phyloP scores from a whole-genome alignment of 2,888 invertebrate species.

The Nysson spinosus region DNA sequence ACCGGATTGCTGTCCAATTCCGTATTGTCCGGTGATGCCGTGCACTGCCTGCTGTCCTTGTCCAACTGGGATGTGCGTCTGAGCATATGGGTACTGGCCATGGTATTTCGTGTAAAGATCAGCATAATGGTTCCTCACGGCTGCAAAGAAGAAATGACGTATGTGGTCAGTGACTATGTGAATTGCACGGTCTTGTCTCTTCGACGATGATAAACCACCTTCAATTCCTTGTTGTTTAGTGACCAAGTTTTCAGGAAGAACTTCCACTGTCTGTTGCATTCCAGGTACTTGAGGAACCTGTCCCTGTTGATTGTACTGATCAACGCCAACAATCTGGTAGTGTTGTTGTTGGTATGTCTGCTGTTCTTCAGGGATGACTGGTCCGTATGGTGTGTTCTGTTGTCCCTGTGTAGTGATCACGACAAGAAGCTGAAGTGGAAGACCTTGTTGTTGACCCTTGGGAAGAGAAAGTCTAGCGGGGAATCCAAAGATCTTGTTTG shows the following conservation, averaged over 20 bases:
- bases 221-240: slow-evolving; percentile 19
- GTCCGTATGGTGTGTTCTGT: slow-evolving; percentile 77
- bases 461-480: slow-evolving; percentile 83
- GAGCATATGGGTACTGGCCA: slow-evolving; percentile 37
- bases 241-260: slow-evolving; percentile 60
- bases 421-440: slow-evolving; percentile 82
- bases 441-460: slow-evolving; percentile 82
- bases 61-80: slow-evolving; percentile 42
- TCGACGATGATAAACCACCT: slow-evolving; percentile 1
- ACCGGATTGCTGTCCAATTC: slow-evolving; percentile 16
- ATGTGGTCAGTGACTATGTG: not conserved
- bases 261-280: slow-evolving; percentile 61
- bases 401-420: slow-evolving; percentile 80
- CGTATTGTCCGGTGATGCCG: slow-evolving; percentile 18
- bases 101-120: slow-evolving; percentile 39
- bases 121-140: slow-evolving; percentile 32
- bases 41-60: slow-evolving; percentile 22
- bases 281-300: slow-evolving; percentile 46
- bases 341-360: slow-evolving; percentile 63
- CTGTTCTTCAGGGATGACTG: slow-evolving; percentile 75
- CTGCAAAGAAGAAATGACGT: slow-evolving; percentile 33
- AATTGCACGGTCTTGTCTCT: not conserved
- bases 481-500: slow-evolving; percentile 79
- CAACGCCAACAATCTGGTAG: slow-evolving; percentile 64
- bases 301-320: slow-evolving; percentile 61